These are phyloP conservation scores for Schizopygopsis pylzovi DNA, from an alignment of 2,797 vertebrate species.

Conservation along the genomic window DNA sequence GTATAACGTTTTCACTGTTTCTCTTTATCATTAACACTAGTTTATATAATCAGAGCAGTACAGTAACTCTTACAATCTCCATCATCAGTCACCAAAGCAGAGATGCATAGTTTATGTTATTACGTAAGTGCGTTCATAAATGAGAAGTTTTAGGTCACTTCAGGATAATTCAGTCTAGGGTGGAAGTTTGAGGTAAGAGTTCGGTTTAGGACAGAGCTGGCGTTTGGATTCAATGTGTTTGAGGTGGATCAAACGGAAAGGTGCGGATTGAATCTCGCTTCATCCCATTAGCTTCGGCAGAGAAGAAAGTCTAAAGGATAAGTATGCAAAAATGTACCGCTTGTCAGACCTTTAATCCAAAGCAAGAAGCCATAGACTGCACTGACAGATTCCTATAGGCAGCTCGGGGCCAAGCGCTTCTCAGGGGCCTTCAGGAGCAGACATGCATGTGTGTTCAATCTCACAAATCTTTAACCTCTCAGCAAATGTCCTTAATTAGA, in stretches of 20 bases:
- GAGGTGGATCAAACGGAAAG: constrained; percentile 23
- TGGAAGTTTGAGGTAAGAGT: neutral
- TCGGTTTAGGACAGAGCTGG: neutral
- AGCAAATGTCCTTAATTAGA: neutral
- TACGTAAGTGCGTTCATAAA: neutral
- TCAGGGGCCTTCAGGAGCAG: neutral
- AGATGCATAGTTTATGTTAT: neutral
- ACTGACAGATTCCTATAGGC: neutral
- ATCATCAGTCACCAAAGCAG: neutral
- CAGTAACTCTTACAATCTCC: too few relatives aligned
- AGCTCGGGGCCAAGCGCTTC: neutral
- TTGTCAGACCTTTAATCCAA: constrained; percentile 5
- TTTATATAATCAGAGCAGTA: too few relatives aligned
- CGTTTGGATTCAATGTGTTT: neutral
- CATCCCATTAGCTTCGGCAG: constrained; percentile 6
- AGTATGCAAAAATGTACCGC: neutral
- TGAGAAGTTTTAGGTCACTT: neutral
- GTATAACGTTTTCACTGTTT: too few relatives aligned
- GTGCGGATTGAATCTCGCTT: constrained; percentile 6
- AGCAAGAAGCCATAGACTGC: neutral
- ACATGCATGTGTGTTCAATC: neutral
- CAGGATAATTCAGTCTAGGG: neutral
- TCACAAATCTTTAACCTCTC: neutral
- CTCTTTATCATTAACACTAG: too few relatives aligned
- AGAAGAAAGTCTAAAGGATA: constrained; percentile 14